Conservation (phyloP, 1,140 invertebrate genomes). For the Amphibalanus amphitrite region DNA sequence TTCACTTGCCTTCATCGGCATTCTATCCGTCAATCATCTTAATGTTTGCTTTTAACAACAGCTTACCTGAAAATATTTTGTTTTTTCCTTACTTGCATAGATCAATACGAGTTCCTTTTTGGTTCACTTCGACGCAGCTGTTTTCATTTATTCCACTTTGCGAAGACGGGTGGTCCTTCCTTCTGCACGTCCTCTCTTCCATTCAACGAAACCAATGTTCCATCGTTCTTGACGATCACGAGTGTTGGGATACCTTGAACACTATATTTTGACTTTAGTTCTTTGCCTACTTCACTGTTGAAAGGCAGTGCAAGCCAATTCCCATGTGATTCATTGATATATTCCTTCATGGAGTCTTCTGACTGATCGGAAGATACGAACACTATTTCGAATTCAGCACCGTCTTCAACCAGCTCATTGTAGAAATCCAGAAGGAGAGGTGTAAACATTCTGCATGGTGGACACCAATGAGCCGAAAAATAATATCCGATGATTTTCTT, state of each 20-base stretch:
- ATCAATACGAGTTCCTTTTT: too few species aligned
- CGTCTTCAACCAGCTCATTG: constrained; percentile 16
- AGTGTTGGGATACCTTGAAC: constrained; percentile 30
- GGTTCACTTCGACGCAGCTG: too few species aligned
- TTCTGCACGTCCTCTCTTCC: constrained; percentile 24
- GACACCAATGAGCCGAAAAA: constrained; percentile 38
- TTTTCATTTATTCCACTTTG: constrained; percentile 16
- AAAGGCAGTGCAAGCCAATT: constrained; percentile 25
- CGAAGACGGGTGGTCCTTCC: constrained; percentile 15
- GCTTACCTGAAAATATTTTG: too few species aligned
- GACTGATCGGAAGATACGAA: constrained; percentile 26
- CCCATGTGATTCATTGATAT: constrained; percentile 25
- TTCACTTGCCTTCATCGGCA: too few species aligned
- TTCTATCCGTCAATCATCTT: too few species aligned
- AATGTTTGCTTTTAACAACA: too few species aligned
- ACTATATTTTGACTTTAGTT: constrained; percentile 22
- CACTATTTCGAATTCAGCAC: constrained; percentile 23
- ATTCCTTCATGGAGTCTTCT: constrained; percentile 22
- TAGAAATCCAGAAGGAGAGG: constrained; percentile 26
- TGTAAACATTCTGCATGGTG: constrained; percentile 33
- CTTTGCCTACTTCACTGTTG: constrained; percentile 14
- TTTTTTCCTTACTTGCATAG: too few species aligned
- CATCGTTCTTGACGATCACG: constrained; percentile 30
- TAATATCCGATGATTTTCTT: constrained; percentile 26
- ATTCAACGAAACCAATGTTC: constrained; percentile 27